Percentiles rank a stretch among this genome's conserved stretches.
These are phyloP conservation scores for Scaptodrosophila latifasciaeformis DNA, from an alignment of 2,888 invertebrate genomes.

Conservation along the genomic window DNA sequence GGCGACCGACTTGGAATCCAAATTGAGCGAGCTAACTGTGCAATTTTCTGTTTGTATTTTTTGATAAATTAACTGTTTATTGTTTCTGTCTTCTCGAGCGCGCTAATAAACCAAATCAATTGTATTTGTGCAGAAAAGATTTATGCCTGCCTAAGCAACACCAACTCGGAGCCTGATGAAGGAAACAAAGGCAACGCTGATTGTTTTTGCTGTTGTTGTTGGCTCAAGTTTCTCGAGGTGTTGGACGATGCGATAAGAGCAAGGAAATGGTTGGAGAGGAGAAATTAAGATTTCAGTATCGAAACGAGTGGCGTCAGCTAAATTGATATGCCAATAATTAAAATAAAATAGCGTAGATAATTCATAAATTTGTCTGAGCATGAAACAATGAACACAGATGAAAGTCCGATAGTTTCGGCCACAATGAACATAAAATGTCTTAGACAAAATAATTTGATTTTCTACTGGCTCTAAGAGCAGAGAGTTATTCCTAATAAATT, in stretches of 20 bases:
- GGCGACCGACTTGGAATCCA: too few relatives aligned
- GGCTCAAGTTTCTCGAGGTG: slow-evolving; percentile 28
- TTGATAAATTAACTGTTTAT: slow-evolving; percentile 32
- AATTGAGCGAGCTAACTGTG: not conserved
- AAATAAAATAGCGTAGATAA: slow-evolving; percentile 18
- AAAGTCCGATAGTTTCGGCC: not conserved
- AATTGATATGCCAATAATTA: slow-evolving; percentile 31
- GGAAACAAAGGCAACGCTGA: too few relatives aligned
- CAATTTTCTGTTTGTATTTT: slow-evolving; percentile 8
- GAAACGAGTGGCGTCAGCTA: slow-evolving; percentile 23
- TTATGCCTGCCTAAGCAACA: slow-evolving; percentile 41
- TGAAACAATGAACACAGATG: not conserved
- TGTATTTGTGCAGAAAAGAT: slow-evolving; percentile 45
- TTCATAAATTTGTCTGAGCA: slow-evolving; percentile 14
- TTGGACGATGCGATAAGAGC: not conserved
- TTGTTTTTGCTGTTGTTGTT: slow-evolving; percentile 11
- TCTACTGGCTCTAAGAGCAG: not conserved
- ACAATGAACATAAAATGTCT: not conserved
- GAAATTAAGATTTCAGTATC: slow-evolving; percentile 1
- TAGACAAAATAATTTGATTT: too few relatives aligned
- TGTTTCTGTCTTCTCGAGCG: slow-evolving; percentile 5
- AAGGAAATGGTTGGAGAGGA: not conserved
- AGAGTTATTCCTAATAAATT: not conserved
- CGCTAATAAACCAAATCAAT: slow-evolving; percentile 44
- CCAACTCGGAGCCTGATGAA: too few relatives aligned